A percentile compares a stretch with the other conserved stretches of the same genome.
Conservation (phyloP, 2,888 invertebrate genomes). For the Timandra comae region DNA sequence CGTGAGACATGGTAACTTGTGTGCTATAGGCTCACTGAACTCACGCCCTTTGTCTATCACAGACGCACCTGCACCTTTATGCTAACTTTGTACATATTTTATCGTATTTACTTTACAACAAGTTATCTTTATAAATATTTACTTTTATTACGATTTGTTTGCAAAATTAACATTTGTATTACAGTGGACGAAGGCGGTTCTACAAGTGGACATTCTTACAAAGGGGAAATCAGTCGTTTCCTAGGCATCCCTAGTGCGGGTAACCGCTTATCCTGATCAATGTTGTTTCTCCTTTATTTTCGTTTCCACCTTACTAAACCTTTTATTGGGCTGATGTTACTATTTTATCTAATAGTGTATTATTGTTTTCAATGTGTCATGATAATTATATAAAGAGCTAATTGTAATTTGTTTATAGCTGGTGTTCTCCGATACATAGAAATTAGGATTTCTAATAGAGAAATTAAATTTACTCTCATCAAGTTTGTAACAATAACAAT, state of each 20-base stretch:
- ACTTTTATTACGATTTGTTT: slow-evolving; percentile 7
- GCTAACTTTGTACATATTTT: slow-evolving; percentile 40
- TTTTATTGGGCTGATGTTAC: slow-evolving; percentile 12
- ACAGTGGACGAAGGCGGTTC: slow-evolving; percentile 73
- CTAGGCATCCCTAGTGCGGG: slow-evolving; percentile 81
- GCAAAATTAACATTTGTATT: slow-evolving; percentile 52
- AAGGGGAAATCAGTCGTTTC: slow-evolving; percentile 79
- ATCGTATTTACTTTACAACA: too few species aligned
- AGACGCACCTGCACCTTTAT: slow-evolving; percentile 37
- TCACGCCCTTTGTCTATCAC: slow-evolving; percentile 48
- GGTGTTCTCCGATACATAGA: not conserved
- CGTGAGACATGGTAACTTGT: slow-evolving; percentile 38
- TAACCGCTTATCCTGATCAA: slow-evolving; percentile 64
- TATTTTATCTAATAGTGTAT: slow-evolving; percentile 6
- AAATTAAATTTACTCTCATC: not conserved
- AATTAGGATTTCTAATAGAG: too few species aligned
- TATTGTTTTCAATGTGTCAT: not conserved
- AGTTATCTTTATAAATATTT: not conserved
- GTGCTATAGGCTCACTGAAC: slow-evolving; percentile 20
- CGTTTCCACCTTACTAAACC: slow-evolving; percentile 25
- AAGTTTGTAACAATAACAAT: not conserved
- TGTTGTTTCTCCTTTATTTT: slow-evolving; percentile 44
- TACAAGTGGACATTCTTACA: slow-evolving; percentile 61
- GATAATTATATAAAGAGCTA: not conserved
- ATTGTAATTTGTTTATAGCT: not conserved